These are phyloP conservation scores for Gallinago solitaria DNA, from an alignment of 2,797 vertebrate genomes.

Conservation along the genomic window DNA sequence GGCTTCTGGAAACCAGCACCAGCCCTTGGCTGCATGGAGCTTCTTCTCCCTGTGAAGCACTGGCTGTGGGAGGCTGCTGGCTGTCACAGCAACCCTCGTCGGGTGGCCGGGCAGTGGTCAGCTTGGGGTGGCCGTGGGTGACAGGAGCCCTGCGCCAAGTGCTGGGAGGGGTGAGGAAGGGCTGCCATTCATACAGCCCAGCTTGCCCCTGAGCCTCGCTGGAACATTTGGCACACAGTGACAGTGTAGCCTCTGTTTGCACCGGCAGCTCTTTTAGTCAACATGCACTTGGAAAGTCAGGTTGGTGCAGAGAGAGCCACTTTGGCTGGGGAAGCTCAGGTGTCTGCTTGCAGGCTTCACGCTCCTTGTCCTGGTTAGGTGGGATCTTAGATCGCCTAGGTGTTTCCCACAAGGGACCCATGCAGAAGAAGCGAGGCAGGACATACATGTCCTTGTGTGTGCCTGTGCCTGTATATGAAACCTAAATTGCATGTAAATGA, in stretches of 20 bases:
- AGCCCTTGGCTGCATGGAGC: rapidly evolving
- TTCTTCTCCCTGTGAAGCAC: rapidly evolving
- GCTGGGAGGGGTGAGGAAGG: background rate
- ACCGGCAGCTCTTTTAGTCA: background rate
- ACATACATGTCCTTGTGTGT: rapidly evolving
- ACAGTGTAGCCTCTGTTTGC: background rate
- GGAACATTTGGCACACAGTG: background rate
- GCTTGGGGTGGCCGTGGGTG: background rate
- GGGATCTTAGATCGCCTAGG: background rate
- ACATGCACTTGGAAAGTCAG: background rate
- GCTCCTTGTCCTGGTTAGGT: rapidly evolving
- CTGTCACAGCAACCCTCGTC: background rate
- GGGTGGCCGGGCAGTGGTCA: background rate
- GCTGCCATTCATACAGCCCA: background rate
- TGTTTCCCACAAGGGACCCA: background rate
- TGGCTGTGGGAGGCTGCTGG: background rate
- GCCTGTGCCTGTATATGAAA: rapidly evolving
- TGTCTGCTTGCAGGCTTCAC: background rate
- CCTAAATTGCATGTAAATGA: background rate
- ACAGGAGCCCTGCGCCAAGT: background rate
- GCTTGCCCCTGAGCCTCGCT: background rate
- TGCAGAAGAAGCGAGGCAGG: background rate
- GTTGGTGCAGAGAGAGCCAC: background rate
- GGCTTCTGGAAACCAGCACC: background rate
- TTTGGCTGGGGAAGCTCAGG: background rate